Base-by-base conservation (phyloP, 2,797 vertebrate species). In the Steatocranus sp. region DNA sequence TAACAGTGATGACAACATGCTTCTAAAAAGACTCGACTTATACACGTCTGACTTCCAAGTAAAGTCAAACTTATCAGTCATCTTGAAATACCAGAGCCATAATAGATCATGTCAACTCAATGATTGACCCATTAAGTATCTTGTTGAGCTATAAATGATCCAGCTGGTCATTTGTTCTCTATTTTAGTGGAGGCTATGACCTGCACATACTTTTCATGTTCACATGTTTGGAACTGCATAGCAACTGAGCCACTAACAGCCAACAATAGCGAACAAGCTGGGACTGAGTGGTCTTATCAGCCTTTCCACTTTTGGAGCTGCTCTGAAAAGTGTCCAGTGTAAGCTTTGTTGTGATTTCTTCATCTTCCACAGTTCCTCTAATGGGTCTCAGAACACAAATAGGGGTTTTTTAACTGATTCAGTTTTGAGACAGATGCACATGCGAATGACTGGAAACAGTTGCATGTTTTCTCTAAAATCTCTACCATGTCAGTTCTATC, bases 231-330 rank as follows among this genome's bases (percentile, higher is more conserved):
- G 76, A 89, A n/a, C 30, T 50, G 49, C 86, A 68, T 58, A 89
- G 83, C 83, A 87, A 82, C 88, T 14, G 48, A 76, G 78, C 53
- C 79, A 66, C 50, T 14, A 36, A 51, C 34, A 46, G 79, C 70
- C 75, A 85, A 68, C 43, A 81, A 88, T 61, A 86, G 86, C 54
- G 11, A 83, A 15, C 50, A 11, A 79, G 73, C 70, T 4, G 86
- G 66, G 82, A 85, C 83, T 43, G 63, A 9, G 49, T 2, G 23
- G 75, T 49, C 86, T 91, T 92, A 87, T 90, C 91, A 75, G 82
- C 80, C 27, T 79, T 85, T 88, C 88, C 85, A 86, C 77, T 91
- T 90, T 87, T 73, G 77, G 87, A 63, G 27, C 20, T 68, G 54
- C 49, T 83, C 73, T 91, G 85, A 87, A 79, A 20, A 32, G n/a